These are phyloP conservation scores for Heliconius eleuchia DNA, from an alignment of 1,140 invertebrate species.

Conservation along the genomic window DNA sequence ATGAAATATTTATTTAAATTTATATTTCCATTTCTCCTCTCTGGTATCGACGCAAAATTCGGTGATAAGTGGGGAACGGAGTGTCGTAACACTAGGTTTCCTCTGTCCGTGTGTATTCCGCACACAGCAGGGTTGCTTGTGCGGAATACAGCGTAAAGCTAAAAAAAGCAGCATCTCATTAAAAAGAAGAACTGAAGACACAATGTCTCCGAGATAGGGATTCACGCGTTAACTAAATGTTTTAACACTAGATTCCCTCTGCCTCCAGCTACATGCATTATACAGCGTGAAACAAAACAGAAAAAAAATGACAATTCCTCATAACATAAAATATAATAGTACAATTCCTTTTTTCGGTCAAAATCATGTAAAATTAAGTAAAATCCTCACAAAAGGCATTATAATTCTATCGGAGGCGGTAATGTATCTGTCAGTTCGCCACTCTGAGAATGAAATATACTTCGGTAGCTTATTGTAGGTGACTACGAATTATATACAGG, in stretches of 20 bases:
- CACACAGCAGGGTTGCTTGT: no score
- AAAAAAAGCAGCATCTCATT: background rate
- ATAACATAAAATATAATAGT: background rate
- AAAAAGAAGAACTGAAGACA: no score
- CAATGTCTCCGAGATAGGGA: no score
- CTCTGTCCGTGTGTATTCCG: no score
- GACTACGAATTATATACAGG: conserved; percentile 27
- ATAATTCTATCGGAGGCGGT: conserved; percentile 26
- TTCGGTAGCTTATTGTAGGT: conserved; percentile 27
- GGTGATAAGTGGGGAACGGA: no score
- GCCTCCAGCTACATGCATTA: no score
- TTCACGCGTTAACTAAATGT: no score
- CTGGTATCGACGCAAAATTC: no score
- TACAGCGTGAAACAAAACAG: background rate
- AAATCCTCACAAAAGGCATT: conserved; percentile 29
- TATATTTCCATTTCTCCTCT: no score
- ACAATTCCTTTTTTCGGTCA: background rate
- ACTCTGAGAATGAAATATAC: conserved; percentile 30
- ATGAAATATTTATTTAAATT: no score
- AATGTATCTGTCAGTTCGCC: conserved; percentile 31
- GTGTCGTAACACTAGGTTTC: no score
- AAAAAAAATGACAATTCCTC: background rate
- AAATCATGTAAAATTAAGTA: conserved; percentile 17
- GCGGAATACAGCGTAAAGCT: background rate
- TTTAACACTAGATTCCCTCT: no score